Percentiles rank a stretch among this genome's conserved stretches.
These are phyloP conservation scores for Diorhabda elongata DNA, from an alignment of 1,140 invertebrate species.

Conservation along the genomic window DNA sequence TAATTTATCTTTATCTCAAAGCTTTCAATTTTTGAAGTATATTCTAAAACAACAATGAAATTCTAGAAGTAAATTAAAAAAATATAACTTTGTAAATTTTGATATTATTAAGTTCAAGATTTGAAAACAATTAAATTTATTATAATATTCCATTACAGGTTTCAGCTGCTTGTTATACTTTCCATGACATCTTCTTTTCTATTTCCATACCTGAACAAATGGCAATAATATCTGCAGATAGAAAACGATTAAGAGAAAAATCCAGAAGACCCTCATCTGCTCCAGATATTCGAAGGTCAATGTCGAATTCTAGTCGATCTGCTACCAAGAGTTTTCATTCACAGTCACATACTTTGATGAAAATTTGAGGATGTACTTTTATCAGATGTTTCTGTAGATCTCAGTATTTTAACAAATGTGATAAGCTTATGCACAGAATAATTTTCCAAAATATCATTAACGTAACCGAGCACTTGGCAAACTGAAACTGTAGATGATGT, in stretches of 20 bases:
- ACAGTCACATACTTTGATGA: conserved; percentile 21
- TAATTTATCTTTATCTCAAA: background rate
- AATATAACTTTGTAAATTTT: background rate
- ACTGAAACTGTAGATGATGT: no score
- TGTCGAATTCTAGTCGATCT: conserved; percentile 16
- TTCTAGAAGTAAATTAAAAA: background rate
- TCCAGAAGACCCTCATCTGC: conserved; percentile 17
- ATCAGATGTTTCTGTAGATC: no score
- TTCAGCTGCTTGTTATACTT: conserved; percentile 57
- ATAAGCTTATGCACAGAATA: no score
- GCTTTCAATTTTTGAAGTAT: background rate
- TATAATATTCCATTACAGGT: conserved; percentile 47
- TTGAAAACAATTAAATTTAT: conserved; percentile 7
- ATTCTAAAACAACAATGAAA: background rate
- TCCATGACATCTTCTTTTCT: conserved; percentile 59
- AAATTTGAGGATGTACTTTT: background rate
- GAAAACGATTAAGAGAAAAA: conserved; percentile 40
- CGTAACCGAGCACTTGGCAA: no score
- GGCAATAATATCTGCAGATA: conserved; percentile 53
- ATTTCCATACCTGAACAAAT: conserved; percentile 54
- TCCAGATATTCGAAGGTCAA: conserved; percentile 6
- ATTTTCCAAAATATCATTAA: no score
- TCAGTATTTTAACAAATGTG: no score
- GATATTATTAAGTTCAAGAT: conserved; percentile 6
- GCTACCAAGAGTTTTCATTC: conserved; percentile 8